These are phyloP conservation scores for Brachyhypopomus occidentalis DNA, from an alignment of 2,113 vertebrate species.

Conservation along the genomic window DNA sequence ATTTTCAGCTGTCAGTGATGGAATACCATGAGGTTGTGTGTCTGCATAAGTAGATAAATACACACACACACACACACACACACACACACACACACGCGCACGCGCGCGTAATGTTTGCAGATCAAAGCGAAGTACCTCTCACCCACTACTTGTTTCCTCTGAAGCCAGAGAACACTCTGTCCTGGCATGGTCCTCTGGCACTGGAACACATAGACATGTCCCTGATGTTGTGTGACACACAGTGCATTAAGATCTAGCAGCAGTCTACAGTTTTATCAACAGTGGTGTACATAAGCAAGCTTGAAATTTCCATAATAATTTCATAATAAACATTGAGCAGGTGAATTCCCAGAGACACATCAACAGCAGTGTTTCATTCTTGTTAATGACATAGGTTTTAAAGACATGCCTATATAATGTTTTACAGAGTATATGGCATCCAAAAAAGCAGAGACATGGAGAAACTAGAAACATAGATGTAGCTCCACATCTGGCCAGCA, in stretches of 20 bases:
- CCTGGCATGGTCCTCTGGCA: slow-evolving; percentile 18
- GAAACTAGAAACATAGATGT: neutral
- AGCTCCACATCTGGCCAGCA: slow-evolving; percentile 45
- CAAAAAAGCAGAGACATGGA: neutral
- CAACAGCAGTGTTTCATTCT: neutral
- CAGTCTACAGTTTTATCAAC: neutral
- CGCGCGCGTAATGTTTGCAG: slow-evolving; percentile 16
- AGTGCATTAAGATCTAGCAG: slow-evolving; percentile 13
- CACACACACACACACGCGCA: slow-evolving; percentile 2
- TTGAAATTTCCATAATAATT: slow-evolving; percentile 42
- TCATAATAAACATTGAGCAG: slow-evolving; percentile 13
- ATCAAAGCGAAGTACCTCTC: neutral
- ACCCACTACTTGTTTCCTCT: slow-evolving; percentile 27
- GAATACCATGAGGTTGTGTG: neutral
- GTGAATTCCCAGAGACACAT: slow-evolving; percentile 7
- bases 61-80: slow-evolving; percentile 6
- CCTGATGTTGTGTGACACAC: slow-evolving; percentile 14
- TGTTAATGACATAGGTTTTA: neutral
- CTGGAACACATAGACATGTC: slow-evolving; percentile 9
- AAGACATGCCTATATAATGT: slow-evolving; percentile 2
- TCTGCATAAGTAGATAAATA: slow-evolving; percentile 18
- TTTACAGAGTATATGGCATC: neutral
- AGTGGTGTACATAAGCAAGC: neutral
- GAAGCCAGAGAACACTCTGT: slow-evolving; percentile 42
- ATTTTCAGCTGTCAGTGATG: neutral